phyloP scores from a whole-genome alignment of 2,797 vertebrate species.

The Takifugu ocellatus region DNA sequence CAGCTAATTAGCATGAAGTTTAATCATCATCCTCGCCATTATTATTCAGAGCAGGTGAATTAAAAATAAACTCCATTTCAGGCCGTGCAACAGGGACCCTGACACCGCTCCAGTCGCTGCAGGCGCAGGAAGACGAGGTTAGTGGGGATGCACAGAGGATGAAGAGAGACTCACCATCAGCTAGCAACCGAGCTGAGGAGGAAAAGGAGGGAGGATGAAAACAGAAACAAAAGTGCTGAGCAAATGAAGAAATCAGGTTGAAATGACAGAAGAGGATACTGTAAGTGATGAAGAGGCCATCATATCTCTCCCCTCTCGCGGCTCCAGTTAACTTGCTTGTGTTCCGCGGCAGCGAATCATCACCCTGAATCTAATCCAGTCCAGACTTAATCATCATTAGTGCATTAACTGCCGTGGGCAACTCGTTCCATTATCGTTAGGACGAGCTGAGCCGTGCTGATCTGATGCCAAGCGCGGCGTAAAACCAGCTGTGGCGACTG shows the following conservation, averaged over 20 bases:
- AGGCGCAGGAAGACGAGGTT: slow-evolving; percentile 6
- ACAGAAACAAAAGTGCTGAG: not conserved
- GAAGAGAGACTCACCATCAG: slow-evolving; percentile 81
- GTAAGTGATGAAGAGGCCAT: not conserved
- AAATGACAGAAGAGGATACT: not conserved
- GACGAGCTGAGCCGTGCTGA: slow-evolving; percentile 29
- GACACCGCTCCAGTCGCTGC: too few relatives aligned
- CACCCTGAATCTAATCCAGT: slow-evolving; percentile 50
- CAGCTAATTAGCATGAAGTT: slow-evolving; percentile 42
- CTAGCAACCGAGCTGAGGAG: slow-evolving; percentile 84
- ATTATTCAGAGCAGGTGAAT: not conserved
- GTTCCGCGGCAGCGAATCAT: slow-evolving; percentile 50
- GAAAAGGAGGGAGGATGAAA: slow-evolving; percentile 13
- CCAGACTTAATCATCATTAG: slow-evolving; percentile 60
- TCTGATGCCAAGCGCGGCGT: slow-evolving; percentile 37
- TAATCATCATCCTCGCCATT: slow-evolving; percentile 17
- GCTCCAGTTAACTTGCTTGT: slow-evolving; percentile 59
- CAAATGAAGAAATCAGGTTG: not conserved
- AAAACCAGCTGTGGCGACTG: slow-evolving; percentile 38
- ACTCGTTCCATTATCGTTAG: slow-evolving; percentile 57
- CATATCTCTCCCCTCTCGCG: slow-evolving; percentile 6
- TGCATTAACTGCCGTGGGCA: slow-evolving; percentile 59
- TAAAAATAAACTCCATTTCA: not conserved
- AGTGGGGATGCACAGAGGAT: slow-evolving; percentile 27
- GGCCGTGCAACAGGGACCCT: too few relatives aligned